Percentiles rank a stretch among this genome's conserved stretches.
Conservation (phyloP, 2,797 vertebrate genomes). For the Enteromius mattozi region DNA sequence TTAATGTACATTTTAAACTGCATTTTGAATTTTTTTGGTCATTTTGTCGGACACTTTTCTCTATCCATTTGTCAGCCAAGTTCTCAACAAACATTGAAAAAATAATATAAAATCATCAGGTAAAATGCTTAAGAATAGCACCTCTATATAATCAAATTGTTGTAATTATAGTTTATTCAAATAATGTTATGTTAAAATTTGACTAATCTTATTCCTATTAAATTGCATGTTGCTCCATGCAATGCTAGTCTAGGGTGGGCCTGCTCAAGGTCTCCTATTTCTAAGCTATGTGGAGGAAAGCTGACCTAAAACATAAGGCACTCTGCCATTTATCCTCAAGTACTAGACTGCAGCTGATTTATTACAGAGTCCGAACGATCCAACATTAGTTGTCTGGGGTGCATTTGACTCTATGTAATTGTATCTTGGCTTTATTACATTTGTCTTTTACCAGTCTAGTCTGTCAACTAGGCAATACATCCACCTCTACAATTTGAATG, state of each 20-base stretch:
- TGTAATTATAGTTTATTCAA: no score
- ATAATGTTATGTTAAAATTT: not conserved
- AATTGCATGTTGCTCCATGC: not conserved
- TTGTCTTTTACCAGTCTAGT: not conserved
- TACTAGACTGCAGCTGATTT: not conserved
- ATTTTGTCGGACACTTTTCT: no score
- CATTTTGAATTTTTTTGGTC: no score
- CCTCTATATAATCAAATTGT: no score
- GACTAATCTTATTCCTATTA: not conserved
- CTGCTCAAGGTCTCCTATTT: not conserved
- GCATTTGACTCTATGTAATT: not conserved
- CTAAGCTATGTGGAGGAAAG: not conserved
- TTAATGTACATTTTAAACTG: no score
- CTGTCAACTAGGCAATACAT: conserved; percentile 1
- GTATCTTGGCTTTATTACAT: conserved; percentile 2
- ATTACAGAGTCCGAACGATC: conserved; percentile 4
- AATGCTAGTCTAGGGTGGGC: not conserved
- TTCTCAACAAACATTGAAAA: no score
- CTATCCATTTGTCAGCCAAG: no score
- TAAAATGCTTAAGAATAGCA: no score
- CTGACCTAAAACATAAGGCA: not conserved
- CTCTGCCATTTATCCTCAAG: not conserved
- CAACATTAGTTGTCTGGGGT: not conserved
- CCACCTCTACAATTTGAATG: not conserved
- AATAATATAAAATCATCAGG: no score